Conservation (phyloP, 92 coral and sea anemone genomes). For the Zoanthus sociatus region DNA sequence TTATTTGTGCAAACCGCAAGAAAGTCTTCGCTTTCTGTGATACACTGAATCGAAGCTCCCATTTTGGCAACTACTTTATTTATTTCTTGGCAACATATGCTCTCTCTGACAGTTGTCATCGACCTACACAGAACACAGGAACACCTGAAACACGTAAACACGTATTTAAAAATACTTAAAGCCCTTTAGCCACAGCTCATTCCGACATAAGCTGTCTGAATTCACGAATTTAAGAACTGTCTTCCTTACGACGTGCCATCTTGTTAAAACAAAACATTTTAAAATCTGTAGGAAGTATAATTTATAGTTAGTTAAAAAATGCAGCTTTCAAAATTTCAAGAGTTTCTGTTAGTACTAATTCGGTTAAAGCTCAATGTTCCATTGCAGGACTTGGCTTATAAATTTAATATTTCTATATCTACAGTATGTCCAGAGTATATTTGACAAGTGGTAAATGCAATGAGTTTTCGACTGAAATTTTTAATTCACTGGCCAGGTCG, state of each 20-base stretch:
- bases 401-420: conserved; percentile 37
- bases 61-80: conserved; percentile 10
- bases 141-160: conserved; percentile 8
- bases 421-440: conserved; percentile 9
- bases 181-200: neutral
- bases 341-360: conserved; percentile 41
- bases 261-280: neutral
- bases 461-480: conserved; percentile 30
- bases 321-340: conserved; percentile 33
- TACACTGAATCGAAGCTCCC: neutral
- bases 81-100: conserved; percentile 7
- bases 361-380: conserved; percentile 53
- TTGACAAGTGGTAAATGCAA: conserved; percentile 49
- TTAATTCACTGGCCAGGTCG: conserved; percentile 52
- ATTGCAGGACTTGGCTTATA: conserved; percentile 54
- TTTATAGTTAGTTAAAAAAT: neutral
- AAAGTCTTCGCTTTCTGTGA: conserved; percentile 13
- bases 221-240: neutral
- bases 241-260: neutral
- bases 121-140: conserved; percentile 11
- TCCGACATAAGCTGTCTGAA: neutral
- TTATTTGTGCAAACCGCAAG: conserved; percentile 5
- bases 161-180: neutral
- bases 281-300: neutral
- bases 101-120: conserved; percentile 8